Conservation (phyloP, 2,888 invertebrate species). For the Lepidochrysops patricia region DNA sequence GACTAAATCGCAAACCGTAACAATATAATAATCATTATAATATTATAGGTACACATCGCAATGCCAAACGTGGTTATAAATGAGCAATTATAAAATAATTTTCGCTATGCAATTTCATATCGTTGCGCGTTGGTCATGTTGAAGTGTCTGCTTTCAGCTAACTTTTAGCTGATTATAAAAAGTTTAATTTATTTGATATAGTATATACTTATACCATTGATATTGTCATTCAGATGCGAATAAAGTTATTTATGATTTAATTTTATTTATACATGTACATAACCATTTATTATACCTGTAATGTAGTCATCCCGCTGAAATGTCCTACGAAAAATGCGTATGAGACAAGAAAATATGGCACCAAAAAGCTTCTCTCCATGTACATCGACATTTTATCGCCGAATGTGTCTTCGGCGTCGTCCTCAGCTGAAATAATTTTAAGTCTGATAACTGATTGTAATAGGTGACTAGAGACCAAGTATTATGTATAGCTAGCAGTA, state of each 20-base stretch:
- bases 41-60: background rate
- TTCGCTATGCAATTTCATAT: background rate
- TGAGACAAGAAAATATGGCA: slow-evolving; percentile 79
- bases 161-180: too few species aligned
- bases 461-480: too few species aligned
- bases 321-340: slow-evolving; percentile 82
- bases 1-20: background rate
- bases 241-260: background rate
- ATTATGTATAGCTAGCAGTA: too few species aligned
- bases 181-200: too few species aligned
- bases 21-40: background rate
- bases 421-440: slow-evolving; percentile 33
- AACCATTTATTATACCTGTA: slow-evolving; percentile 56
- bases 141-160: too few species aligned
- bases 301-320: slow-evolving; percentile 83
- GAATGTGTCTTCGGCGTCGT: slow-evolving; percentile 43
- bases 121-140: too few species aligned
- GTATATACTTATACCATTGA: too few species aligned
- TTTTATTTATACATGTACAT: background rate
- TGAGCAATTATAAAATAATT: background rate
- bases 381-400: slow-evolving; percentile 53
- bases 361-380: slow-evolving; percentile 76
- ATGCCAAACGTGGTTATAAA: background rate
- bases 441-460: too few species aligned
- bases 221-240: background rate